Conservation (phyloP, 2,888 invertebrate genomes). For the Metalampra italica region DNA sequence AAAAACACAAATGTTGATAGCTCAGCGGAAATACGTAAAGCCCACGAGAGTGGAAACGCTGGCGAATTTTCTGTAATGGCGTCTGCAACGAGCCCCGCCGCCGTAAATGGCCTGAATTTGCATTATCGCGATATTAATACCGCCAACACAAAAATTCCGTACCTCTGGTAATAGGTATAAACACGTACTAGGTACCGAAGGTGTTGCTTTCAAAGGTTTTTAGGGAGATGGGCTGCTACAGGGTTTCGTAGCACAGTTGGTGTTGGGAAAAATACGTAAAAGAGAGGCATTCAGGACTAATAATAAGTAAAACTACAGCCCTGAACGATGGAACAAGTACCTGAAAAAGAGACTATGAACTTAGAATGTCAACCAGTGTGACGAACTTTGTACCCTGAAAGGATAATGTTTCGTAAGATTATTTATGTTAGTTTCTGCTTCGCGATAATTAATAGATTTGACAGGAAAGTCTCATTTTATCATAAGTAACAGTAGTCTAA, state of each 20-base stretch:
- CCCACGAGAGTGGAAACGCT: constrained; percentile 24
- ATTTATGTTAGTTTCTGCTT: too few relatives aligned
- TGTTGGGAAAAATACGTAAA: not conserved
- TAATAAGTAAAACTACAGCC: too few relatives aligned
- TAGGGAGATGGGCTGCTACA: constrained; percentile 2
- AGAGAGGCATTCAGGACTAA: too few relatives aligned
- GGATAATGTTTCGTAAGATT: not conserved
- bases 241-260: constrained; percentile 3
- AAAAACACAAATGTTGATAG: constrained; percentile 41
- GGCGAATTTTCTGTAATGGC: constrained; percentile 59
- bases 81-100: constrained; percentile 41
- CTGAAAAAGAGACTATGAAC: too few relatives aligned
- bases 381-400: not conserved
- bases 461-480: too few relatives aligned
- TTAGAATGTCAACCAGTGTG: too few relatives aligned
- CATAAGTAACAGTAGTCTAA: too few relatives aligned
- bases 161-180: constrained; percentile 9
- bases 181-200: constrained; percentile 6
- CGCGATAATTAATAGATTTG: too few relatives aligned
- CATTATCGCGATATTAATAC: constrained; percentile 64
- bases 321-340: too few relatives aligned
- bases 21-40: constrained; percentile 44
- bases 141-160: constrained; percentile 41
- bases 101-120: constrained; percentile 53
- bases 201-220: not conserved